These are phyloP conservation scores for Caenorhabditis sp. DNA, from an alignment of 2,888 invertebrate species.

Conservation along the genomic window DNA sequence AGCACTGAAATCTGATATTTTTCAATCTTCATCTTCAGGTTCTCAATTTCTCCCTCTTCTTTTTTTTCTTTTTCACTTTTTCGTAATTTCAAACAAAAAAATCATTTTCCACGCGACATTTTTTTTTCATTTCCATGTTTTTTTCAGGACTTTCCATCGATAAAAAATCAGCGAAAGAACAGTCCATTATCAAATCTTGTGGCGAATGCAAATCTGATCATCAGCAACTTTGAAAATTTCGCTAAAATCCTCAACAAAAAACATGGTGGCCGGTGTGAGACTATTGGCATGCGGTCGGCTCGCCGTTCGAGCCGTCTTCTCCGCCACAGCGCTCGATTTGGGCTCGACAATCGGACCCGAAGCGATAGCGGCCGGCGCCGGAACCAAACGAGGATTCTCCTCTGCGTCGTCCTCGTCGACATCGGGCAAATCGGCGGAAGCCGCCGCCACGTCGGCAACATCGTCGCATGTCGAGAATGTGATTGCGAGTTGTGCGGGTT, in stretches of 20 bases:
- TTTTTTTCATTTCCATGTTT: too few species aligned
- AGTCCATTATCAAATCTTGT: neutral
- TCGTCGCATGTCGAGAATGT: slow-evolving; percentile 49
- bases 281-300: slow-evolving; percentile 56
- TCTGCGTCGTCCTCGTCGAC: slow-evolving; percentile 6
- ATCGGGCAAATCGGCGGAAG: slow-evolving; percentile 23
- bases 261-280: slow-evolving; percentile 54
- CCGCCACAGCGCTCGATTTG: slow-evolving; percentile 50
- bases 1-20: too few species aligned
- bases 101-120: too few species aligned
- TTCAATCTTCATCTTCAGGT: too few species aligned
- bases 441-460: slow-evolving; percentile 15
- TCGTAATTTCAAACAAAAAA: too few species aligned
- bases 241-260: slow-evolving; percentile 5
- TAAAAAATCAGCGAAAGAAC: too few species aligned
- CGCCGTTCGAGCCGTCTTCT: slow-evolving; percentile 58
- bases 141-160: too few species aligned
- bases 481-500: slow-evolving; percentile 65
- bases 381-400: slow-evolving; percentile 15
- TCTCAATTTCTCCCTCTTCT: too few species aligned
- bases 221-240: neutral
- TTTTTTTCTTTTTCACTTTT: too few species aligned
- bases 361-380: slow-evolving; percentile 16
- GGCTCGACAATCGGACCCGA: slow-evolving; percentile 29
- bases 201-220: neutral